phyloP scores from a whole-genome alignment of 2,888 invertebrate species.

The Dioctria rufipes region DNA sequence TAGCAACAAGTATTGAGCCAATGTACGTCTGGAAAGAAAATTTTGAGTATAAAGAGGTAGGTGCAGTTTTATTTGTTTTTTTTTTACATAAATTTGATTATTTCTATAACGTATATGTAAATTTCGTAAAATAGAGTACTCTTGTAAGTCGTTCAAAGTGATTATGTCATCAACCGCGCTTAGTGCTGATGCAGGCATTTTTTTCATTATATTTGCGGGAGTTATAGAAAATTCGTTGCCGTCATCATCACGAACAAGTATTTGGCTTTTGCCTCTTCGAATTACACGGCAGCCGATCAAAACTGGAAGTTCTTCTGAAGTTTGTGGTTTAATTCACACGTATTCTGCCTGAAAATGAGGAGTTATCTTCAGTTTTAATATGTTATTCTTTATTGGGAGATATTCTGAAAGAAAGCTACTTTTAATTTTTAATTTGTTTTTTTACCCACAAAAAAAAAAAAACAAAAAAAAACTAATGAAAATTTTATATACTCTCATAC shows the following conservation, averaged over 20 bases:
- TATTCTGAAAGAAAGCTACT: too few species aligned
- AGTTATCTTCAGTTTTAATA: too few species aligned
- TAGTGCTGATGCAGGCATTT: constrained; percentile 85
- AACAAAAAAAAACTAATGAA: too few species aligned
- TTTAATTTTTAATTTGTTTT: too few species aligned
- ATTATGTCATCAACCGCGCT: constrained; percentile 96
- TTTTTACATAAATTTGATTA: constrained; percentile 88
- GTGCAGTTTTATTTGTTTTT: too few species aligned
- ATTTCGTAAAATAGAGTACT: constrained; percentile 93
- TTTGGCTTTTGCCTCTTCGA: constrained; percentile 81
- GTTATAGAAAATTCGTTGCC: constrained; percentile 80
- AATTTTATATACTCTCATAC: too few species aligned
- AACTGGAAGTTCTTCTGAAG: constrained; percentile 81
- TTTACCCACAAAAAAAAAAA: too few species aligned
- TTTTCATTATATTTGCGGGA: constrained; percentile 76
- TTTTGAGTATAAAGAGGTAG: too few species aligned
- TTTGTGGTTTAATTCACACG: constrained; percentile 89
- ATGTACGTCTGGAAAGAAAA: constrained; percentile 86
- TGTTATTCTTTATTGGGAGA: too few species aligned
- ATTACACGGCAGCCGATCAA: constrained; percentile 89
- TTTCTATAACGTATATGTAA: constrained; percentile 90
- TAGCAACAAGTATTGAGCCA: constrained; percentile 93
- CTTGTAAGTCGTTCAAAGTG: constrained; percentile 92
- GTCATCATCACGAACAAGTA: constrained; percentile 88
- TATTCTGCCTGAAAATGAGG: constrained; percentile 78